These are phyloP conservation scores for Glaucopsyche alexis DNA, from an alignment of 2,888 invertebrate genomes.

Conservation along the genomic window DNA sequence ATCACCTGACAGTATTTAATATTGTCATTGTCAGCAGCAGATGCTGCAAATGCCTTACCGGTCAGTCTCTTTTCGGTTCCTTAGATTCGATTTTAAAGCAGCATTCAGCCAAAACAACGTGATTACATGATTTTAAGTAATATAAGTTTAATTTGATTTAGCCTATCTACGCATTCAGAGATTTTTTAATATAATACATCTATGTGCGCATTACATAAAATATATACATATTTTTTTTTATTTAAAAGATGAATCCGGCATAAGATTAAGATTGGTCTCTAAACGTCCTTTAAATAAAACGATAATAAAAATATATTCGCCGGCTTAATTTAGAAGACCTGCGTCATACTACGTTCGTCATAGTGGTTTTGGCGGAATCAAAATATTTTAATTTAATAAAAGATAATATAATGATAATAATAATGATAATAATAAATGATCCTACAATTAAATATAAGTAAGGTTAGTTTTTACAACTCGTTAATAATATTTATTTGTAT, in stretches of 20 bases:
- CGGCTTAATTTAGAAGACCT: conserved; percentile 37
- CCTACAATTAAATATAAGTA: background rate
- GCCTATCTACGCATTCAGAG: background rate
- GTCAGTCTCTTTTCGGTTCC: too few species aligned
- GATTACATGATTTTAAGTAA: background rate
- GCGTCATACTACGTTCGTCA: conserved; percentile 40
- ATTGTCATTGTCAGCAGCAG: too few species aligned
- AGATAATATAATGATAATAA: conserved; percentile 11
- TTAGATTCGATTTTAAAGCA: too few species aligned
- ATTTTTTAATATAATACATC: too few species aligned
- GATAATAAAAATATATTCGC: conserved; percentile 37
- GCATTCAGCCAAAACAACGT: background rate
- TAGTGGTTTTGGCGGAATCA: conserved; percentile 25
- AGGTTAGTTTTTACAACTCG: background rate
- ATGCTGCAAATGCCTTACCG: too few species aligned
- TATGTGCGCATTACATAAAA: background rate
- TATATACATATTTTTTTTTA: background rate
- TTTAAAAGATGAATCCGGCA: conserved; percentile 7
- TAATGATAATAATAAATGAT: background rate
- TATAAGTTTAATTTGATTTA: background rate
- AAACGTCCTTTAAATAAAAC: conserved; percentile 36
- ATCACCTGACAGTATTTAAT: too few species aligned
- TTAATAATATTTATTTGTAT: background rate
- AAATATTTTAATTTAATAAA: conserved; percentile 18
- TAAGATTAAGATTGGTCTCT: background rate